A percentile compares a stretch with the other conserved stretches of the same genome.
phyloP scores from a whole-genome alignment of 2,113 vertebrate genomes.

The Lasiurus cinereus region DNA sequence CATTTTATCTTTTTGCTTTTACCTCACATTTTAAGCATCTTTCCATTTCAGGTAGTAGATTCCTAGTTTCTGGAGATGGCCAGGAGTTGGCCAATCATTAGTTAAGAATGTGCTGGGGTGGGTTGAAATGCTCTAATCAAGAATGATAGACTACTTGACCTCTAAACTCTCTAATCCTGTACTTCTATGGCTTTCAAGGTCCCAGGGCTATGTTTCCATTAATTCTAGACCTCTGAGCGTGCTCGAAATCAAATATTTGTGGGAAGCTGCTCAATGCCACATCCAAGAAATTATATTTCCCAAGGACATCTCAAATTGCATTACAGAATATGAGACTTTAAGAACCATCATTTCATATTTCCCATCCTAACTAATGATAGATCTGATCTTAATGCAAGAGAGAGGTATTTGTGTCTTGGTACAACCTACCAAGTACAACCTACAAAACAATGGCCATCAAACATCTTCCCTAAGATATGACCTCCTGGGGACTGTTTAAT shows the following conservation, averaged over 20 bases:
- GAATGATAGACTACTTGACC: not conserved
- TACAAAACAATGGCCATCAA: not conserved
- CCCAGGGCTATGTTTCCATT: not conserved
- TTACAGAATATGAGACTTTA: not conserved
- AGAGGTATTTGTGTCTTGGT: not conserved
- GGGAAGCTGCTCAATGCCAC: not conserved
- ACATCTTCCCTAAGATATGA: not conserved
- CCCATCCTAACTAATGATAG: not conserved
- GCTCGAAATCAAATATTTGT: not conserved
- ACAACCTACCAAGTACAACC: not conserved
- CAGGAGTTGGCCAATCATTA: not conserved
- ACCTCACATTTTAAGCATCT: constrained; percentile 12
- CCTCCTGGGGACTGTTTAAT: not conserved
- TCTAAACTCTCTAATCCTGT: not conserved
- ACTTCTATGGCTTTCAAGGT: not conserved
- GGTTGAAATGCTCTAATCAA: not conserved
- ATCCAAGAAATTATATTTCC: not conserved
- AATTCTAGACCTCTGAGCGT: not conserved
- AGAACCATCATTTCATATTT: not conserved
- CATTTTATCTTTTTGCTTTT: constrained; percentile 12
- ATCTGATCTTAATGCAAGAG: not conserved
- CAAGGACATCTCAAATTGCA: not conserved
- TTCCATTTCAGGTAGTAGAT: not conserved
- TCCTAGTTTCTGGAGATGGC: not conserved
- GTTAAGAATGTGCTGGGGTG: not conserved